Evolutionary conservation across 2,797 vertebrate genomes (phyloP).

Genomic region (Labeo calbasu): DNA sequence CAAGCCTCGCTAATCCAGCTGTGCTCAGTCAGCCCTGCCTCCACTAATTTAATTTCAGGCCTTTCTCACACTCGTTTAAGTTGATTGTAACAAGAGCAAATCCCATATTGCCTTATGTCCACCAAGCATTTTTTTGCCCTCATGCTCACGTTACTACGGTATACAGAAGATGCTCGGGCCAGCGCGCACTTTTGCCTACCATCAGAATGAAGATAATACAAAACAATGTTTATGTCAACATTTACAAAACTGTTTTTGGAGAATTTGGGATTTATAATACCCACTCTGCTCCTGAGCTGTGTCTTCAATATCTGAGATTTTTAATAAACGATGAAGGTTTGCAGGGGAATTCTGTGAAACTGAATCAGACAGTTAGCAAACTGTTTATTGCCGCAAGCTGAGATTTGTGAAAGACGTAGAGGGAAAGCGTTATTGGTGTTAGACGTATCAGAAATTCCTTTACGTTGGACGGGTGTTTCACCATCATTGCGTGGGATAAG

Average conservation of each 20-base stretch:
- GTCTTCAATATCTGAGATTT: neutral
- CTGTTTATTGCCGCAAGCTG: neutral
- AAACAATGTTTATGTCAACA: constrained; percentile 21
- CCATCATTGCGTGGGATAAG: constrained; percentile 28
- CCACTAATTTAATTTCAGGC: constrained; percentile 28
- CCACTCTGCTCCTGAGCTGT: neutral
- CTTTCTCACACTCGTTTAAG: constrained; percentile 28
- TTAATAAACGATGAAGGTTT: constrained; percentile 10
- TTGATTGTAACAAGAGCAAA: constrained; percentile 24
- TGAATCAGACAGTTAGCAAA: neutral
- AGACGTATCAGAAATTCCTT: constrained; percentile 15
- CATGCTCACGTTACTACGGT: neutral
- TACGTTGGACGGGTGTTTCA: neutral
- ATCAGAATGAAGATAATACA: neutral
- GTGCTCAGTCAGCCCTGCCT: constrained; percentile 26
- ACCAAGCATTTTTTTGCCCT: neutral
- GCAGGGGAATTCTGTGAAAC: constrained; percentile 7
- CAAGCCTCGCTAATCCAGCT: constrained; percentile 10
- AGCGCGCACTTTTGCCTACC: neutral
- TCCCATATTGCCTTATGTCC: constrained; percentile 27
- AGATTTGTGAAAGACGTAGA: neutral
- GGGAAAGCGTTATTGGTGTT: constrained; percentile 4
- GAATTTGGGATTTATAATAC: neutral
- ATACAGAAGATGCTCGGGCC: neutral
- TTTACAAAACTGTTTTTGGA: constrained; percentile 6